Base-by-base conservation (phyloP, 2,113 vertebrate species). In the Rhinoderma darwinii region DNA sequence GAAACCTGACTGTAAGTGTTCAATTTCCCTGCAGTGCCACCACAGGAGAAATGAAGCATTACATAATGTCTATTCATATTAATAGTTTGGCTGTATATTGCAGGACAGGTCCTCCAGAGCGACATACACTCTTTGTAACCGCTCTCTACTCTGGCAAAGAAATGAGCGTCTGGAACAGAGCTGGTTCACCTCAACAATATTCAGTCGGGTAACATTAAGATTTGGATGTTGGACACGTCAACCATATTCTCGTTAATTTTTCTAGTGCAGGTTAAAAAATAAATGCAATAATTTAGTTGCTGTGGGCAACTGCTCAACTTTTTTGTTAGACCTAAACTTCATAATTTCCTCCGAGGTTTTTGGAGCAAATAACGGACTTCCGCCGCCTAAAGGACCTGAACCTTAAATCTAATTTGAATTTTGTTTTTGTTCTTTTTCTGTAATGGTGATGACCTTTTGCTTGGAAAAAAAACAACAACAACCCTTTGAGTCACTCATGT, bases 381-480 rank as follows among this genome's bases (percentile, higher is more conserved):
- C n/a, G 20, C 72, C 72, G 72, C 5, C 14, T 47, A 73, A 83
- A 25, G n/a, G 44, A 39, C 12, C 2, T 25, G 17, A 7, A n/a
- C 0, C 15, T 15, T 51, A 35, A 61, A 32, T 47, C 15, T 68
- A 17, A 68, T 68, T 82, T 68, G 41, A 41, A 47, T 82, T 82
- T 66, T 44, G 25, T 43, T 82, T 18, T 7, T 14, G 25, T 54
- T n/a, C n/a, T 56, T 56, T 56, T 56, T 56, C 39, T 44, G 51
- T n/a, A 59, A 68, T 68, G 80, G 59, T 14, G 30, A 32, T 82
- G 80, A 68, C 61, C 80, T 68, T 68, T 68, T 25, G 25, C 20
- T 78, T 27, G 27, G 27, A 70, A 18, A 22, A 20, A 66, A 27
- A 14, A 30, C 37, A 44, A 66, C 4, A 20, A 80, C n/a, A 76